Conservation (phyloP, 2,888 invertebrate species). For the Amiota mariae region DNA sequence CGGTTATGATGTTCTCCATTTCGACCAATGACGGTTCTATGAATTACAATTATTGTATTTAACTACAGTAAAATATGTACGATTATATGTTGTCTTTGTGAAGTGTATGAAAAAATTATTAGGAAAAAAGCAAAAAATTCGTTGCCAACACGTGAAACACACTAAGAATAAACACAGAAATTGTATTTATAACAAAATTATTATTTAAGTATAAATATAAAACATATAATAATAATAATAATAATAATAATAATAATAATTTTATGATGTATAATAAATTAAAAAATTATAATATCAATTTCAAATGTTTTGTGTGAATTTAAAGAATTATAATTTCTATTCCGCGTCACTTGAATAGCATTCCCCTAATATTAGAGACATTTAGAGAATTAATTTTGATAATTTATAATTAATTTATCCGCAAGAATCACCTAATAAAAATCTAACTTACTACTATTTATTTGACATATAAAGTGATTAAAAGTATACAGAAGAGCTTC, state of each 20-base stretch:
- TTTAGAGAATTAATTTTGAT: no score
- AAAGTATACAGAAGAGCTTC: no score
- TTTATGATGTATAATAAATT: conserved; percentile 25
- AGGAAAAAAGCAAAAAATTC: conserved; percentile 15
- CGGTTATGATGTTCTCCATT: neutral
- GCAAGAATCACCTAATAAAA: no score
- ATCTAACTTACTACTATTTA: no score
- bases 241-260: no score
- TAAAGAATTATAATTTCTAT: no score
- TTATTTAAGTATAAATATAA: conserved; percentile 14
- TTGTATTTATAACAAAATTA: conserved; percentile 37
- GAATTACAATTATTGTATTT: neutral
- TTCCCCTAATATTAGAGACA: no score
- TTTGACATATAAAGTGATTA: no score
- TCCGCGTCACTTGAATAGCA: no score
- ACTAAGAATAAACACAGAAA: conserved; percentile 6
- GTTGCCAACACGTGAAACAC: conserved; percentile 18
- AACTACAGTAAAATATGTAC: neutral
- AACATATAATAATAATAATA: neutral
- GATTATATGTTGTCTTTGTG: neutral
- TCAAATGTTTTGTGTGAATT: neutral
- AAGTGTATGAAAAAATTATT: neutral
- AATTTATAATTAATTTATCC: no score
- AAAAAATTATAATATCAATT: conserved; percentile 24
- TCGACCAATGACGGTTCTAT: neutral